Percentiles rank a stretch among this genome's conserved stretches.
These are phyloP conservation scores for Clinocottus analis DNA, from an alignment of 2,113 vertebrate species.

Conservation along the genomic window DNA sequence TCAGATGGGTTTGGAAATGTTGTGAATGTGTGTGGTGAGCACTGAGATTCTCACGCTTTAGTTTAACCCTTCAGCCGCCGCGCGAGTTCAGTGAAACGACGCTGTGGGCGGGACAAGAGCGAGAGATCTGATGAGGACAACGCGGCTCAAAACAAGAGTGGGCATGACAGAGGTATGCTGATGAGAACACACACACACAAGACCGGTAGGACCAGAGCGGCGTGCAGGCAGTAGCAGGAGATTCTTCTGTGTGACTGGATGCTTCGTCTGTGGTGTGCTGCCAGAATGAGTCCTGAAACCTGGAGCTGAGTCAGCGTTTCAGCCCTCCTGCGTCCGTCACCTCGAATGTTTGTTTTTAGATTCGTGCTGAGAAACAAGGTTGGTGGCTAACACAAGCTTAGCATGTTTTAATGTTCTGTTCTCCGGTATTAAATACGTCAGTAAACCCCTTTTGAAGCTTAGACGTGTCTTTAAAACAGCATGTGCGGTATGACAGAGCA, in stretches of 20 bases:
- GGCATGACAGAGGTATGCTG: conserved; percentile 37
- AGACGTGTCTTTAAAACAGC: too few relatives aligned
- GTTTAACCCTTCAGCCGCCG: not conserved
- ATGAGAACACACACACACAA: not conserved
- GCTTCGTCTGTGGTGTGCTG: too few relatives aligned
- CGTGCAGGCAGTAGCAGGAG: not conserved
- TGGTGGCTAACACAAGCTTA: too few relatives aligned
- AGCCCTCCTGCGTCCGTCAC: too few relatives aligned
- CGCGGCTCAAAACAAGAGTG: conserved; percentile 25
- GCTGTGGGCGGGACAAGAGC: not conserved
- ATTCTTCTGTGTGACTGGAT: not conserved
- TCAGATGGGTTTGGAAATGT: not conserved
- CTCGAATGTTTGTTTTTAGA: not conserved
- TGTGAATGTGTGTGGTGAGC: too few relatives aligned
- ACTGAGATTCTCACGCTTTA: too few relatives aligned
- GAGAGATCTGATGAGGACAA: conserved; percentile 10
- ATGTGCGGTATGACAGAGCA: too few relatives aligned
- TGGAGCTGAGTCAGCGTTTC: not conserved
- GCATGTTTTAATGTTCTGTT: too few relatives aligned
- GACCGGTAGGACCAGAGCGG: not conserved
- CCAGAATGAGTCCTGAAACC: not conserved
- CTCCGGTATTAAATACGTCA: too few relatives aligned
- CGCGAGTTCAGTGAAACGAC: not conserved
- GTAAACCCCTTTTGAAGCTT: too few relatives aligned
- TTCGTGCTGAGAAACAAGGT: too few relatives aligned